Base-by-base conservation (phyloP, 1,140 invertebrate genomes). In the Antheraea pernyi region DNA sequence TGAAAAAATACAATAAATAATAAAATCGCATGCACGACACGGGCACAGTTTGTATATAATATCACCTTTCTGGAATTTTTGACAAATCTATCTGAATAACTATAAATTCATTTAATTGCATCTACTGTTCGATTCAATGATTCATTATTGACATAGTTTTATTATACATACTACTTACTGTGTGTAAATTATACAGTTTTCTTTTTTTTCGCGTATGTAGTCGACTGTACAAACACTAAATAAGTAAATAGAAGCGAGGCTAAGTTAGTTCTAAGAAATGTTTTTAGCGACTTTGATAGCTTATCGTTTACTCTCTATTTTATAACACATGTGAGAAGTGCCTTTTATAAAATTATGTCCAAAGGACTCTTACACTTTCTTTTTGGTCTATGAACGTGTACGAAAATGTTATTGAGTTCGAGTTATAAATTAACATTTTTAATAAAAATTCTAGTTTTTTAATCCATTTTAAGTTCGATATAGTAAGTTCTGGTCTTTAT, bases 301-400 rank as follows among this genome's bases (percentile, higher is more conserved):
- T 53, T 7, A 53, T 53, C 4, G 9, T 53, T 53, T 53, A 53
- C 46, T 53, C 11, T 53, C 46, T 53, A 53, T 11, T 53, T 53
- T 53, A 53, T 53, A 53, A 53, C 46, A 16, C 46, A 53, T 53
- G 46, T 53, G 46, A 53, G 46, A 53, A 53, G 46, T 53, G 46
- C 13, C 11, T 53, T 53, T 53, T 53, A 13, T 53, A 13, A 53
- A 11, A 53, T 16, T 53, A 53, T 53, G 9, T 53, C 6, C 46
- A 11, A 16, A 2, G 13, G 7, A 53, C 46, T 53, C 46, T 53
- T 53, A 16, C 10, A 53, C 46, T 53, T 53, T 53, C 46, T 6
- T 53, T 53, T 53, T 53, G 46, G 2, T 53, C 16, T 53, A 53
- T 16, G 46, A 53, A 53, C 11, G 11, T 53, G 0, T 53, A 53